These are phyloP conservation scores for Triplophysa siluroides DNA, from an alignment of 2,113 vertebrate genomes.

Conservation along the genomic window DNA sequence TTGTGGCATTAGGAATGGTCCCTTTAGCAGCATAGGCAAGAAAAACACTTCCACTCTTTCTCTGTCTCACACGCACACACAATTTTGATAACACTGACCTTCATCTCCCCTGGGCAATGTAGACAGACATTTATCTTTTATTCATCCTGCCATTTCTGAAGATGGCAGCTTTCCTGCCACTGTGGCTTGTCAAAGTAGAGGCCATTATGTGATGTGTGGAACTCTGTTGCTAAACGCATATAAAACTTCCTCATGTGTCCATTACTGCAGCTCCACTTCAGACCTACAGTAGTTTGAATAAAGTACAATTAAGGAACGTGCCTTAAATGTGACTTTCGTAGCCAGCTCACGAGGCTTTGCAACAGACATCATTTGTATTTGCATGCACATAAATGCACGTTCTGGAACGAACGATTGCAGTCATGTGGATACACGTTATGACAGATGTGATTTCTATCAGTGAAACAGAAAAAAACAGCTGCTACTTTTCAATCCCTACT, in stretches of 20 bases:
- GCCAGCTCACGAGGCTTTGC: no score
- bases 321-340: no score
- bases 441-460: neutral
- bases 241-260: neutral
- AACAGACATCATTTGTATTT: neutral
- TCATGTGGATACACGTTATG: neutral
- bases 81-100: constrained; percentile 64
- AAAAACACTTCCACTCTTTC: neutral
- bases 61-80: neutral
- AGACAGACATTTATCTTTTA: constrained; percentile 73
- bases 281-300: no score
- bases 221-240: neutral
- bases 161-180: constrained; percentile 32
- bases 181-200: constrained; percentile 62
- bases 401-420: neutral
- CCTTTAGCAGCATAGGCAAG: no score
- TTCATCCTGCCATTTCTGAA: constrained; percentile 73
- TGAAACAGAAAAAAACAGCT: neutral
- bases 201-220: constrained; percentile 51
- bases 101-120: constrained; percentile 62
- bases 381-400: neutral
- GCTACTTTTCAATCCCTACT: neutral
- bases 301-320: no score
- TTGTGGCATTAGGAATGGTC: no score
- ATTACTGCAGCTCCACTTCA: no score